Evolutionary conservation across 1,140 invertebrate genomes (phyloP).

Genomic region (Meloidogyne hapla): DNA sequence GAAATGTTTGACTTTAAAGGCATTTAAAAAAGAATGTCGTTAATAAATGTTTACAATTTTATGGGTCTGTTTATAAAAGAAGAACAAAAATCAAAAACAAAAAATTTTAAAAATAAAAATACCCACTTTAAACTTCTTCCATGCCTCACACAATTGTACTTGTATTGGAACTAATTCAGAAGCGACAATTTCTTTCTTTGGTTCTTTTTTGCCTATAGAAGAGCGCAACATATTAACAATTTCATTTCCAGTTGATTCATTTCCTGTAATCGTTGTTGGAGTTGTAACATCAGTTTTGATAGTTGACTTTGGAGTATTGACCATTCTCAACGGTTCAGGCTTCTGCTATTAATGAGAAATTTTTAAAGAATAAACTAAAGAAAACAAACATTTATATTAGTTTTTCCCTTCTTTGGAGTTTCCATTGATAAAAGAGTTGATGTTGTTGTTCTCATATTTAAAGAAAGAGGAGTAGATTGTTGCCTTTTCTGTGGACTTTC

Average conservation of each 20-base stretch:
- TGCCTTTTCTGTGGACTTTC: conserved; percentile 8
- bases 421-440: conserved; percentile 2
- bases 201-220: conserved; percentile 13
- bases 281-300: not conserved
- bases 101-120: too few species aligned
- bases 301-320: not conserved
- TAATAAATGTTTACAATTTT: not conserved
- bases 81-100: not conserved
- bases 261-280: not conserved
- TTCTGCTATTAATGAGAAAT: not conserved
- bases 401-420: conserved; percentile 4
- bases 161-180: conserved; percentile 17
- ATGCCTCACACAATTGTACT: conserved; percentile 29
- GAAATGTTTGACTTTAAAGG: not conserved
- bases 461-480: not conserved
- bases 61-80: not conserved
- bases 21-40: too few species aligned
- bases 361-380: not conserved
- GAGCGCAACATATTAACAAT: conserved; percentile 26
- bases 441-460: not conserved
- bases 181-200: not conserved
- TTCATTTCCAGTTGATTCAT: conserved; percentile 15
- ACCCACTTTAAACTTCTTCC: conserved; percentile 28
- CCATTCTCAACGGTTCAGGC: not conserved
- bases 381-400: not conserved